Evolutionary conservation across 2,888 invertebrate species (phyloP), one percentile per base, ranked within the genome.

Genomic region (Eristalinus sepulchralis): DNA sequence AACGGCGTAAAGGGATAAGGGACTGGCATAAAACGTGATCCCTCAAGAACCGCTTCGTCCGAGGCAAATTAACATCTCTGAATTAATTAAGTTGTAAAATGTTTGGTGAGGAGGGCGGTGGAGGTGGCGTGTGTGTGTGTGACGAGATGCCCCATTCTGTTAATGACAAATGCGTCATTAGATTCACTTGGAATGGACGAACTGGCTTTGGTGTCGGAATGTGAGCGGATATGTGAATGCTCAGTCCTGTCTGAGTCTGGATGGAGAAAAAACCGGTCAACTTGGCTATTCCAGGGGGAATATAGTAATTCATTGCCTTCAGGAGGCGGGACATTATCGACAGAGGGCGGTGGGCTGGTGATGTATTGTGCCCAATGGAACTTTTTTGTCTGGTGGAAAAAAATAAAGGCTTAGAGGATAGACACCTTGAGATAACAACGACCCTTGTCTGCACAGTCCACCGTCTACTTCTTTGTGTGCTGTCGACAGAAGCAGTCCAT

Each of bases 41-140:
- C 70, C 36, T 55, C 20, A 70, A 55, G 62, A 77, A 63, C 17
- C 31, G n/a, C 24, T 31, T 71, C 63, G 71, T 31, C 64, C 64
- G n/a, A 11, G 20, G 62, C 63, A 78, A 78, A 70, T 78, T 78
- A 70, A 78, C 78, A 70, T 64, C 63, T 63, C 22, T 57, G 68
- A 78, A 78, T 78, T 70, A 70, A 78, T 78, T 57, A 70, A 24
- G 63, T 67, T 70, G 63, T 78, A 78, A 78, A 78, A 78, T 36
- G 53, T 33, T 36, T 17, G 5, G 47, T 8, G 47, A 17, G 17
- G 47, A 47, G 5, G 13, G 39, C 39, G 2, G 36, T 13, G n/a
- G 2, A 4, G 39, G 4, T 13, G 36, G 39, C 13, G n/a, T n/a
- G 27, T 27, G 5, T 5, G 47, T 47, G 17, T 47, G 17, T 47